Conservation (phyloP, 2,888 invertebrate species). For the Drosophila tripunctata region DNA sequence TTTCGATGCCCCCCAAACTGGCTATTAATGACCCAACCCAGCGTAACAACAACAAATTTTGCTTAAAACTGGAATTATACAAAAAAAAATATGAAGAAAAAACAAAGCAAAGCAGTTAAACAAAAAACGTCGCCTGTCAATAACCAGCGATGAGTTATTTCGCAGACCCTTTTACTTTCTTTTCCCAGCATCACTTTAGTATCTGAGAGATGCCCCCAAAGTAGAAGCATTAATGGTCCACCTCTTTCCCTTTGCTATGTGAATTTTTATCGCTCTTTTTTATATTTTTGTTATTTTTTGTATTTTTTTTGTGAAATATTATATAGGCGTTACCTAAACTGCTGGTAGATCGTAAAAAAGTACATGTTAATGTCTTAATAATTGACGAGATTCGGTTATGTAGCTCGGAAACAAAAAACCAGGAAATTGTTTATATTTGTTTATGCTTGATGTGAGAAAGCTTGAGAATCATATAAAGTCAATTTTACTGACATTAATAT, state of each 20-base stretch:
- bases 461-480: neutral
- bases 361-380: slow-evolving; percentile 65
- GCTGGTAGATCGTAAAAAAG: slow-evolving; percentile 16
- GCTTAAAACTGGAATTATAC: slow-evolving; percentile 17
- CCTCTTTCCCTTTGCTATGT: slow-evolving; percentile 22
- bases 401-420: neutral
- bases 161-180: slow-evolving; percentile 73
- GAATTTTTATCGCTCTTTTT: slow-evolving; percentile 37
- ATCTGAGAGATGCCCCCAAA: slow-evolving; percentile 26
- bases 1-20: slow-evolving; percentile 14
- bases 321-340: slow-evolving; percentile 34
- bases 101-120: slow-evolving; percentile 7
- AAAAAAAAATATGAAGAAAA: slow-evolving; percentile 8
- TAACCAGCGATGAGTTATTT: slow-evolving; percentile 69
- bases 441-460: slow-evolving; percentile 2
- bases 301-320: slow-evolving; percentile 8
- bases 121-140: slow-evolving; percentile 58
- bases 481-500: neutral
- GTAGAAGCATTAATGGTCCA: slow-evolving; percentile 48
- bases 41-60: slow-evolving; percentile 21
- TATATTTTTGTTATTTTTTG: slow-evolving; percentile 2
- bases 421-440: slow-evolving; percentile 29
- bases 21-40: slow-evolving; percentile 45
- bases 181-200: slow-evolving; percentile 42
- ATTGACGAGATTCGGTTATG: slow-evolving; percentile 42